These are phyloP conservation scores for Pasiphila rectangulata DNA, from an alignment of 2,888 invertebrate species.

Conservation along the genomic window DNA sequence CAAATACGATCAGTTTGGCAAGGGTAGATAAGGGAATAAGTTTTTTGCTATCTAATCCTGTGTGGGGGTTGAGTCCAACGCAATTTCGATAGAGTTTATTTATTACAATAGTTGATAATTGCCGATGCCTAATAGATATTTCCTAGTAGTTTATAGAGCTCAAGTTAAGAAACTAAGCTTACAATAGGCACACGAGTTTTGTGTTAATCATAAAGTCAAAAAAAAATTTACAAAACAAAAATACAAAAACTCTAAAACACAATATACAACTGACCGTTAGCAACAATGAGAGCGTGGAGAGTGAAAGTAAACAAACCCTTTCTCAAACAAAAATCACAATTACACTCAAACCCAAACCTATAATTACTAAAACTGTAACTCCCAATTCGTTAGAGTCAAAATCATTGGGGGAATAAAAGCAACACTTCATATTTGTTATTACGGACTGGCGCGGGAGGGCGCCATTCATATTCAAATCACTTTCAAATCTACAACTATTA, in stretches of 20 bases:
- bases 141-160: no score
- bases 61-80: background rate
- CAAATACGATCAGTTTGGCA: constrained; percentile 14
- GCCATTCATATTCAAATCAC: constrained; percentile 79
- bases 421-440: constrained; percentile 80
- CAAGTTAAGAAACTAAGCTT: no score
- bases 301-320: constrained; percentile 37
- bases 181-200: no score
- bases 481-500: constrained; percentile 81
- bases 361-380: constrained; percentile 66
- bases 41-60: constrained; percentile 15
- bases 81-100: background rate
- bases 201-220: no score
- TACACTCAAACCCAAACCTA: constrained; percentile 45
- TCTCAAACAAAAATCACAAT: constrained; percentile 18
- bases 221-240: no score
- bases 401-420: constrained; percentile 70
- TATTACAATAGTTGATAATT: background rate
- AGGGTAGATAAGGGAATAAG: constrained; percentile 15
- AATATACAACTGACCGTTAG: constrained; percentile 19
- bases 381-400: constrained; percentile 73
- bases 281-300: constrained; percentile 34
- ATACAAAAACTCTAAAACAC: no score
- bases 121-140: no score
- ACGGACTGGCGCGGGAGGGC: constrained; percentile 73